Evolutionary conservation across 2,888 invertebrate genomes (phyloP), one percentile per base, ranked within the genome.

Genomic region (Heliconius sara): DNA sequence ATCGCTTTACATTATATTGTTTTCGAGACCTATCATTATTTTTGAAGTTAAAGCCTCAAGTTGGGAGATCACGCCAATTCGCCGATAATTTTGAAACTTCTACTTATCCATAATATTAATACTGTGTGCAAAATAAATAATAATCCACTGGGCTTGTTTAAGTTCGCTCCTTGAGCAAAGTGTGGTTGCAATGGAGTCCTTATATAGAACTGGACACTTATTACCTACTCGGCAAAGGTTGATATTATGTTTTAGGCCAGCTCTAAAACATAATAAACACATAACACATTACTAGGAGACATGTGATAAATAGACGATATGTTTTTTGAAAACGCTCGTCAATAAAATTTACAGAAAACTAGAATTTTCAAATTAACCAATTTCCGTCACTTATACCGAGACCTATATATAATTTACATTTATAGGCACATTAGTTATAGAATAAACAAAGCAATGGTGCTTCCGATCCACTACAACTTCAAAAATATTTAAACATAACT

Each of bases 341-440:
- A 79, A 77, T 72, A 73, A 73, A 79, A 63, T 87, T 74, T 43
- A 77, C 70, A 74, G 66, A 74, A 82, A 80, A 66, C 77, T 47
- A 78, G 67, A 77, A 91, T 90, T 93, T 91, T 90, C 84, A 89
- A 92, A 90, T 89, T 86, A 92, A 91, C 90, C 90, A 89, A 91
- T 92, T 88, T 89, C 91, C 89, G 90, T 93, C 91, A 91, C 92
- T 92, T 92, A 92, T 88, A 92, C 91, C 91, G 84, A 92, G 91
- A 92, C 93, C 94, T 95, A 94, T 92, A 89, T 83, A 83, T 90
- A 92, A 95, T 91, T 94, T 95, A 93, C 91, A 93, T 92, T 93
- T 93, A 94, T 94, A 95, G 95, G 95, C 94, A 95, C 95, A 94
- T 94, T 91, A 93, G 94, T 95, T 94, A 92, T 90, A 92, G 91